These are phyloP conservation scores for Oriolus oriolus DNA, from an alignment of 2,113 vertebrate species.

Conservation along the genomic window DNA sequence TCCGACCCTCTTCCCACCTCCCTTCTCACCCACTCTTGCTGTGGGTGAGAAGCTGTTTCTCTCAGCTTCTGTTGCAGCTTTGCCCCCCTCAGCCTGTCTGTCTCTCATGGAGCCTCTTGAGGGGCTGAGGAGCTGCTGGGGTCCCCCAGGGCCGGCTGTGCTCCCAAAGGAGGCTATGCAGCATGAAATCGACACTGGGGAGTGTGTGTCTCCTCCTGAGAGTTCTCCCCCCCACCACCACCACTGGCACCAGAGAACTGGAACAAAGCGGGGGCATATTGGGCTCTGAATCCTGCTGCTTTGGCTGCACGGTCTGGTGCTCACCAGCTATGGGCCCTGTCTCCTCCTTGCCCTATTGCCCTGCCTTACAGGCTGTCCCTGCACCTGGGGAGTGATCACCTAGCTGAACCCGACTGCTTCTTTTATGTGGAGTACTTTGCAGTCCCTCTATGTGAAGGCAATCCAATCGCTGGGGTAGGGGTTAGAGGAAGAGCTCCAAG, in stretches of 20 bases:
- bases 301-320: background rate
- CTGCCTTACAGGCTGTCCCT: background rate
- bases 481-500: background rate
- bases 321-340: background rate
- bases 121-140: background rate
- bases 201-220: background rate
- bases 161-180: background rate
- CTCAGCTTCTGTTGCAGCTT: background rate
- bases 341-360: background rate
- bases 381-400: background rate
- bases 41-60: background rate
- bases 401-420: background rate
- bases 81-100: background rate
- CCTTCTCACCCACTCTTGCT: background rate
- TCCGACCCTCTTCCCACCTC: background rate
- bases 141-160: background rate
- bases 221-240: accelerated
- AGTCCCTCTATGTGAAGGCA: background rate
- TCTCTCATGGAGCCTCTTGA: background rate
- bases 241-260: background rate
- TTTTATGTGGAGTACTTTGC: background rate
- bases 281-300: background rate
- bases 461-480: background rate
- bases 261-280: accelerated
- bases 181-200: background rate